Evolutionary conservation across 2,888 invertebrate species (phyloP), one percentile per base, ranked within the genome.

Genomic region (Lasioglossum lativentre): DNA sequence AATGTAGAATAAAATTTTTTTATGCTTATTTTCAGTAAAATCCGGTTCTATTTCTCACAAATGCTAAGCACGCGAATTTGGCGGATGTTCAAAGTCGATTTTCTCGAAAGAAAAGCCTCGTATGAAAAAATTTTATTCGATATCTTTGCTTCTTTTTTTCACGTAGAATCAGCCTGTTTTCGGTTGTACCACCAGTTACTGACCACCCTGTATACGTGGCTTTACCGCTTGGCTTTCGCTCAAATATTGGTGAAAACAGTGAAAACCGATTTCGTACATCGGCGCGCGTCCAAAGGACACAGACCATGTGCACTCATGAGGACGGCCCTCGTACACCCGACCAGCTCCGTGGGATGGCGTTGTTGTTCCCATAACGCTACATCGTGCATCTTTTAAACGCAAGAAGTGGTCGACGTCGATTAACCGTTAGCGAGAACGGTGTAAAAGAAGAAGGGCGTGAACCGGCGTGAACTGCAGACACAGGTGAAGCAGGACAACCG

Each of bases 401-500:
- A 87, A 87, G 87, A 87, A 86, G 81, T 83, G 83, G 83, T 83
- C 78, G 89, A 79, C 80, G 86, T 78, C 88, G 86, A 89, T 90
- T 90, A 89, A 90, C 90, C 90, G 90, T 90, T 90, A 90, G 85
- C 59, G 84, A 79, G 82, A 81, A 87, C 83, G 82, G 78, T 76
- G 80, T 79, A 75, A 84, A 75, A 81, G 86, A 83, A 87, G 89
- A 92, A 87, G 89, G 92, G 90, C 90, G 90, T 90, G 90, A 89
- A 90, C 88, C 90, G 80, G 88, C 81, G 89, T 90, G 86, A 89
- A 90, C 87, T 85, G 79, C 82, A 83, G 83, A 79, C 75, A 82
- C 87, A 88, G 88, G 90, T 88, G 89, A 89, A 89, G 88, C 86
- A 85, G 86, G 89, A 89, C 88, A 87, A 90, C 84, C 88, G 85